phyloP scores from a whole-genome alignment of 2,888 invertebrate genomes.

The Cephus pulcher region DNA sequence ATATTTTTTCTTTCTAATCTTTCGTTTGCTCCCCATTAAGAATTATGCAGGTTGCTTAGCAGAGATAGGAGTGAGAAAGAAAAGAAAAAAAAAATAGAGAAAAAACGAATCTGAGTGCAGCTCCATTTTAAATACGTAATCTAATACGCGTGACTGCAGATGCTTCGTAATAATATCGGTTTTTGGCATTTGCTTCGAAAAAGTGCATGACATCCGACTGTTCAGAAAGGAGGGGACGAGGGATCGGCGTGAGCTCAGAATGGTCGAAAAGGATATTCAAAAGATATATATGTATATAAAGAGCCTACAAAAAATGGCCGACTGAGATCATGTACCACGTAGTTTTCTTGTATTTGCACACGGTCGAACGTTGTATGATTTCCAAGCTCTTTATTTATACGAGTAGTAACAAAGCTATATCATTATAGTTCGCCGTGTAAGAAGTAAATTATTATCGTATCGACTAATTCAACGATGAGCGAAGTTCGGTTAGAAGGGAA shows the following conservation, averaged over 20 bases:
- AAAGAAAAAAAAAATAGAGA: constrained; percentile 5
- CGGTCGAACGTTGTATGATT: not conserved
- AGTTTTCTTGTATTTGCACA: not conserved
- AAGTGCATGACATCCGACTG: not conserved
- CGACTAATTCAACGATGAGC: not conserved
- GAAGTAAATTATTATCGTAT: not conserved
- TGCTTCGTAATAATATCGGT: constrained; percentile 20
- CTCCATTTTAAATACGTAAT: constrained; percentile 19
- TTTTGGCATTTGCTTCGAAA: constrained; percentile 28
- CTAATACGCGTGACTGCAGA: constrained; percentile 16
- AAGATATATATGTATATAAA: not conserved
- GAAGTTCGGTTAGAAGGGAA: not conserved
- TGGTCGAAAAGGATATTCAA: not conserved
- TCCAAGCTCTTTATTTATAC: not conserved
- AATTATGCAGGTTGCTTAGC: not conserved
- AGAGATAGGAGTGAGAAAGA: constrained; percentile 29
- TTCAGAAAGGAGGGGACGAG: not conserved
- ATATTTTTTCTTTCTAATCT: not conserved
- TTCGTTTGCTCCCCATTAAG: not conserved
- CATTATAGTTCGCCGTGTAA: not conserved
- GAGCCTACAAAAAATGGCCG: not conserved
- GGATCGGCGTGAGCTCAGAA: not conserved
- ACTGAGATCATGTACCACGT: not conserved
- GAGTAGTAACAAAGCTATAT: not conserved
- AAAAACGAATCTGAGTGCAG: constrained; percentile 12